Evolutionary conservation across 2,797 vertebrate species (phyloP).

Genomic region (Clarias platycephalus): DNA sequence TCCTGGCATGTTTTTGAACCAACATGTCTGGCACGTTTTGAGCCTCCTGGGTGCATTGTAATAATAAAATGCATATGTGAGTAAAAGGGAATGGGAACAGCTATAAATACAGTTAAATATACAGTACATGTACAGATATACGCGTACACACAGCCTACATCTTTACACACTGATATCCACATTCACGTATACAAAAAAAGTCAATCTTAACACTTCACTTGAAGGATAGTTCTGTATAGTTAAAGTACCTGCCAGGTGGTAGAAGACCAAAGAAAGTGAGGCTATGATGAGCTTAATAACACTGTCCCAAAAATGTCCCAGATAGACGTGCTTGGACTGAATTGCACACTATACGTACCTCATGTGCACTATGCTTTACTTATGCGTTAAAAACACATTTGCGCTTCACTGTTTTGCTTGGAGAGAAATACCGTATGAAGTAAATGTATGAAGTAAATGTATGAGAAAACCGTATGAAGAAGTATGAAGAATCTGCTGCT

Average conservation of each 20-base stretch:
- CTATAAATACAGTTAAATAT: too few species aligned
- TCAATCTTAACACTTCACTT: background rate
- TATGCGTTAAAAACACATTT: constrained; percentile 13
- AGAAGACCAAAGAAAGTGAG: background rate
- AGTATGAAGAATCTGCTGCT: constrained; percentile 31
- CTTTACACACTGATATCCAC: background rate
- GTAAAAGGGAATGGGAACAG: background rate
- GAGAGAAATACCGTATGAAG: background rate
- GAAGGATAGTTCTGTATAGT: background rate
- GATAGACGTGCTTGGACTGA: background rate
- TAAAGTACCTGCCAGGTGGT: background rate
- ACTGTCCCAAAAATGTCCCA: background rate
- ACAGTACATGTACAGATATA: background rate
- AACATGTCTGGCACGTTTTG: constrained; percentile 15
- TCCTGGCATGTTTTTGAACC: constrained; percentile 60
- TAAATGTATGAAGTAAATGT: constrained; percentile 1
- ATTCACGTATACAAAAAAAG: background rate
- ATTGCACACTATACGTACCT: background rate
- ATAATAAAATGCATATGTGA: constrained; percentile 20
- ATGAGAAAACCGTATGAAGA: background rate
- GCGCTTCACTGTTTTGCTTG: background rate
- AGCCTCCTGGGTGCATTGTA: background rate
- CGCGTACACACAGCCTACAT: background rate
- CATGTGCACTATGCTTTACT: background rate
- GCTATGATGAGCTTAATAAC: background rate